These are phyloP conservation scores for Cynaeus angustus DNA, from an alignment of 2,888 invertebrate species.

Conservation along the genomic window DNA sequence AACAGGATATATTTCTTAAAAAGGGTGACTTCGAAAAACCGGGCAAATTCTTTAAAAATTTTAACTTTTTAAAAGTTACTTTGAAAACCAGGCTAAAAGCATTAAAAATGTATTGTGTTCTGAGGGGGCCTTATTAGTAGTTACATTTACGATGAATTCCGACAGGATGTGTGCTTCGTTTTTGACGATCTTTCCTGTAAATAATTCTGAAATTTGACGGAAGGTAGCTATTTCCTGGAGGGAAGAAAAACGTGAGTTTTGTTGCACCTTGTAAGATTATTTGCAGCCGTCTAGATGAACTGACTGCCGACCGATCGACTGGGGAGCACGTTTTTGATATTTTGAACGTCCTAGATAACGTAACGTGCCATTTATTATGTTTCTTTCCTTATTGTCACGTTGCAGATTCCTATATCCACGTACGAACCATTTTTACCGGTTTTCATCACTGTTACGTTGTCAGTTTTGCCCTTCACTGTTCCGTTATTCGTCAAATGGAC, in stretches of 20 bases:
- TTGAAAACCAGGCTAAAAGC: too few species aligned
- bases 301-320: constrained; percentile 53
- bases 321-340: constrained; percentile 58
- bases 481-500: constrained; percentile 63
- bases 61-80: too few species aligned
- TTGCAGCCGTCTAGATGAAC: constrained; percentile 59
- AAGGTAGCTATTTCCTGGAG: too few species aligned
- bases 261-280: too few species aligned
- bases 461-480: constrained; percentile 58
- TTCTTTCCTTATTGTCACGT: constrained; percentile 23
- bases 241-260: too few species aligned
- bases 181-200: constrained; percentile 51
- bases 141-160: constrained; percentile 50
- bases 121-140: too few species aligned
- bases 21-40: too few species aligned
- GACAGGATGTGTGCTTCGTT: constrained; percentile 54
- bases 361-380: constrained; percentile 22
- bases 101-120: too few species aligned
- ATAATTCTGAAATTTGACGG: constrained; percentile 41
- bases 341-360: constrained; percentile 58
- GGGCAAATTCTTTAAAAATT: too few species aligned
- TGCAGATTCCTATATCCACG: constrained; percentile 55
- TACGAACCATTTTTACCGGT: constrained; percentile 59
- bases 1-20: too few species aligned
- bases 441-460: constrained; percentile 63